Conservation (phyloP, 2,113 vertebrate genomes). For the Myrmecophaga tridactyla region DNA sequence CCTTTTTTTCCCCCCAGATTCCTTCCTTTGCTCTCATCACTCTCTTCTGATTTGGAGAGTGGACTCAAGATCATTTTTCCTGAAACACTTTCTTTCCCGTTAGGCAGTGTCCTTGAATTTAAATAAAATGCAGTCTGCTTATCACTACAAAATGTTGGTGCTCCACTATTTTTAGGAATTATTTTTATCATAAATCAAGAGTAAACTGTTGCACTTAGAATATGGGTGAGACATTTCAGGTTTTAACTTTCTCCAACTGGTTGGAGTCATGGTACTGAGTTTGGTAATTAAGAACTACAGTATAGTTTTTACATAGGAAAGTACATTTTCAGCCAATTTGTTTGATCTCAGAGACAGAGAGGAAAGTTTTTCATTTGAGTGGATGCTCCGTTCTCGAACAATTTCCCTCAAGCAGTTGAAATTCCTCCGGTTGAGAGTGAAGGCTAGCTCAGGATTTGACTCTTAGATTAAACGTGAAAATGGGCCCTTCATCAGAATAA, state of each 20-base stretch:
- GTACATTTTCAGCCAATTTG: background rate
- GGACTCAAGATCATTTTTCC: conserved; percentile 28
- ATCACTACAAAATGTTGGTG: conserved; percentile 51
- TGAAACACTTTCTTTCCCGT: background rate
- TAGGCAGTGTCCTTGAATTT: background rate
- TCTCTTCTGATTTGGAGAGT: conserved; percentile 36
- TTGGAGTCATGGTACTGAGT: background rate
- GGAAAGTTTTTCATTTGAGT: background rate
- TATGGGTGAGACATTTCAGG: background rate
- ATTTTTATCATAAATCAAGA: conserved; percentile 32
- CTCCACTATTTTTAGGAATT: conserved; percentile 28
- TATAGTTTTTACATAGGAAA: background rate
- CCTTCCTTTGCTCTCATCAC: conserved; percentile 30
- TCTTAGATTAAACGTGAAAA: background rate
- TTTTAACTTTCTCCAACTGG: conserved; percentile 7
- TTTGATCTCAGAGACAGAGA: background rate
- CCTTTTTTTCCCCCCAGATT: background rate
- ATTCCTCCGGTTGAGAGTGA: background rate
- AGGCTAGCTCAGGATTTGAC: background rate
- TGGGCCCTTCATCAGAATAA: background rate
- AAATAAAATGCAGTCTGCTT: conserved; percentile 52
- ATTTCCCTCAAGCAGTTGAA: background rate
- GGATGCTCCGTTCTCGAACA: background rate
- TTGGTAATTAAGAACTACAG: background rate
- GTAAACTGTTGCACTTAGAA: background rate